Base-by-base conservation (phyloP, 2,113 vertebrate genomes). In the Odontesthes bonariensis region DNA sequence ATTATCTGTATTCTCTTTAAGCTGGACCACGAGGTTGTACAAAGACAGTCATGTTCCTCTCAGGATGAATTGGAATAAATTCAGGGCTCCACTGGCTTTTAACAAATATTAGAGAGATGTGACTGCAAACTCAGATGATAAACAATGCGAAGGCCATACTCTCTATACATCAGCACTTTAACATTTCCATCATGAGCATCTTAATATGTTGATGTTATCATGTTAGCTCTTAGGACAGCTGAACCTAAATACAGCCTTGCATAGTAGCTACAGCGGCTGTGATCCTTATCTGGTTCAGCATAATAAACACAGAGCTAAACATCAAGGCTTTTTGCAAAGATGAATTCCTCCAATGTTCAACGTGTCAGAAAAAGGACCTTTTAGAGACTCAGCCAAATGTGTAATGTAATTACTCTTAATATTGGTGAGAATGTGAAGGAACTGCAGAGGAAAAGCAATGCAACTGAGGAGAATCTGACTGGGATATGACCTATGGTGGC, bases 381-480 rank as follows among this genome's bases (percentile, higher is more conserved):
- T 22, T 22, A 12, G 2, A 6, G 0, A 0, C 0, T 0, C 6
- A 47, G 27, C 1, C 17, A 33, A 68, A 47, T 57, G 8, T 44
- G 23, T 17, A n/a, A 23, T 72, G 0, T 59, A 8, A 3, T 1
- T 14, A 32, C 1, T 57, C 0, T 32, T 44, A 4, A 33, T 16
- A 44, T 44, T 38, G n/a, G 12, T 46, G n/a, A 1, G 13, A 20
- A 47, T 16, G 16, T 35, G 10, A 23, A 46, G 56, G 5, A 62
- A 42, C 35, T 68, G 7, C 12, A 47, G 2, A 14, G 6, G 38
- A 23, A 62, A 47, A 62, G 40, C 10, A 35, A 35, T 19, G 33
- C 11, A 55, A 13, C 35, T 49, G 33, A 16, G 27, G 10, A 54
- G 17, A 17, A 16, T 33, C 31, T 11, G 17, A 19, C 2, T 4